Percentiles rank a stretch among this genome's conserved stretches.
These are phyloP conservation scores for Lacerta agilis DNA, from an alignment of 2,797 vertebrate species.

Conservation along the genomic window DNA sequence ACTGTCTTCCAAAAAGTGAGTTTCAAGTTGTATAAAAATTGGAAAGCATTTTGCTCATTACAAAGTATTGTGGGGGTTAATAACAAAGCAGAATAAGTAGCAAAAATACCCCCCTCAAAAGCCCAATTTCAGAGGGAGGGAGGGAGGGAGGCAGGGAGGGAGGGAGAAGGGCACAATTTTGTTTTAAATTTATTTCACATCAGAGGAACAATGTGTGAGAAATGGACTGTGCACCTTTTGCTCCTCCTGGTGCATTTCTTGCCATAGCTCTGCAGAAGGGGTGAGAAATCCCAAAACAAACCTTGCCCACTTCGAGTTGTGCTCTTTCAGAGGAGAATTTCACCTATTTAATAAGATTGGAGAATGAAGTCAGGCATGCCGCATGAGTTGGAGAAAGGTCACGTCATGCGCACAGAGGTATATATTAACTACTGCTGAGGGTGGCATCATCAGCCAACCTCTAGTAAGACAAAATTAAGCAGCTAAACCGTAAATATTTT, in stretches of 20 bases:
- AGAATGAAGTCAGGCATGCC: slow-evolving; percentile 82
- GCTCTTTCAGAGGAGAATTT: slow-evolving; percentile 82
- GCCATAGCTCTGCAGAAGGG: slow-evolving; percentile 68
- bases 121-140: neutral
- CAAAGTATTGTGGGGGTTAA: slow-evolving; percentile 23
- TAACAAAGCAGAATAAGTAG: neutral
- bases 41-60: neutral
- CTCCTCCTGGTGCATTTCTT: slow-evolving; percentile 65
- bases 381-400: slow-evolving; percentile 80
- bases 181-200: slow-evolving; percentile 39
- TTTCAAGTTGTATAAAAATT: no score
- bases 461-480: slow-evolving; percentile 80
- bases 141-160: no score
- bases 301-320: slow-evolving; percentile 77
- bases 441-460: slow-evolving; percentile 74
- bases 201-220: slow-evolving; percentile 22
- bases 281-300: slow-evolving; percentile 9
- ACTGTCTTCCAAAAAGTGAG: no score
- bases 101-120: slow-evolving; percentile 19
- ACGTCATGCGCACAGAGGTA: slow-evolving; percentile 80
- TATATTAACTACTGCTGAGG: slow-evolving; percentile 78
- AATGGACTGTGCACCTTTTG: slow-evolving; percentile 50
- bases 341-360: slow-evolving; percentile 83
- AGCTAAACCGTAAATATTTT: slow-evolving; percentile 82
- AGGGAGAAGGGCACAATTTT: neutral